Evolutionary conservation across 1,140 invertebrate genomes (phyloP).

Genomic region (Ips typographus): DNA sequence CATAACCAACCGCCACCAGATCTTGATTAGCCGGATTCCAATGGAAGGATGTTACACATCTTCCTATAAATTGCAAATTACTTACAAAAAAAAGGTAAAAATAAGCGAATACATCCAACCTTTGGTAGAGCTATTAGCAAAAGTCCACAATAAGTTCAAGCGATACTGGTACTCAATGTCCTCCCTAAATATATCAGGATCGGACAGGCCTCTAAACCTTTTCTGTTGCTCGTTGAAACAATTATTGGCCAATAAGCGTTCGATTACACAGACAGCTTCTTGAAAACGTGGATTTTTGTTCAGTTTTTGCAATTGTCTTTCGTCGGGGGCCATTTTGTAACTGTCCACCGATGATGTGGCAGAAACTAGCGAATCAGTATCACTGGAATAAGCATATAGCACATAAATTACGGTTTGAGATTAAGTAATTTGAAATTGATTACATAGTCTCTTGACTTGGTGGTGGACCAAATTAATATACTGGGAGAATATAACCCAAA

Average conservation of each 20-base stretch:
- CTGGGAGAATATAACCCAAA: too few species aligned
- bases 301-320: conserved; percentile 50
- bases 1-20: conserved; percentile 71
- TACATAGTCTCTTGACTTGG: not conserved
- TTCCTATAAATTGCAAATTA: conserved; percentile 35
- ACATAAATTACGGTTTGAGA: too few species aligned
- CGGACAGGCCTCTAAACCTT: conserved; percentile 63
- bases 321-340: conserved; percentile 40
- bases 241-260: conserved; percentile 69
- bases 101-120: conserved; percentile 32
- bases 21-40: conserved; percentile 67
- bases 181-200: conserved; percentile 56
- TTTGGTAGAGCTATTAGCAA: conserved; percentile 54
- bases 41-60: conserved; percentile 58
- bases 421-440: too few species aligned
- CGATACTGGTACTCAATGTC: conserved; percentile 65
- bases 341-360: conserved; percentile 36
- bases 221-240: conserved; percentile 64
- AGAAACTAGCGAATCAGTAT: conserved; percentile 1
- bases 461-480: too few species aligned
- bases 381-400: conserved; percentile 7
- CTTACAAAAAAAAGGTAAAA: not conserved
- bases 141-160: conserved; percentile 65
- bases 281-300: conserved; percentile 56
- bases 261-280: conserved; percentile 63